These are phyloP conservation scores for Netelia melanura DNA, from an alignment of 2,888 invertebrate genomes.

Conservation along the genomic window DNA sequence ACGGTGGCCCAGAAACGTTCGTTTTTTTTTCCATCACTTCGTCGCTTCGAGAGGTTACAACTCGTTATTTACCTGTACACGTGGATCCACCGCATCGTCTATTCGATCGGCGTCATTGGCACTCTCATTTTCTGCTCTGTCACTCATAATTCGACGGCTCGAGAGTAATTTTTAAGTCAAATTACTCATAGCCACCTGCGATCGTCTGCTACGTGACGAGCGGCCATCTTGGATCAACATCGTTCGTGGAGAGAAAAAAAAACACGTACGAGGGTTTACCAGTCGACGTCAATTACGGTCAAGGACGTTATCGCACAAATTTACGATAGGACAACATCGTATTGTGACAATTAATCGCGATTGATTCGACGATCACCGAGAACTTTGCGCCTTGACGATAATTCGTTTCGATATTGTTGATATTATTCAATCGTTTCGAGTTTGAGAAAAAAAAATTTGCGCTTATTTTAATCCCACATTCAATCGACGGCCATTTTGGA, in stretches of 20 bases:
- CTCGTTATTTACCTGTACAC: constrained; percentile 89
- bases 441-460: neutral
- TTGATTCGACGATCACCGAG: neutral
- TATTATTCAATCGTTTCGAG: neutral
- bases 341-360: neutral
- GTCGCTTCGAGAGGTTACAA: constrained; percentile 82
- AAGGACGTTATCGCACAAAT: constrained; percentile 39
- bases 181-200: constrained; percentile 80
- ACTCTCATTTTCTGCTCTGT: constrained; percentile 75
- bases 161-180: constrained; percentile 75
- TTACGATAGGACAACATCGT: constrained; percentile 31
- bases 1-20: constrained; percentile 70
- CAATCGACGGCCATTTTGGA: neutral
- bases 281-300: constrained; percentile 49
- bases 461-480: neutral
- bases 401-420: too few species aligned
- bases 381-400: too few species aligned
- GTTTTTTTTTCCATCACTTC: constrained; percentile 32
- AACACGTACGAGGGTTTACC: constrained; percentile 5
- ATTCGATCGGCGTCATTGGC: constrained; percentile 79
- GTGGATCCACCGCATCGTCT: constrained; percentile 91
- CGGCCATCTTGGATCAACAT: constrained; percentile 81
- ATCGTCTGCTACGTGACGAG: constrained; percentile 83
- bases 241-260: constrained; percentile 9
- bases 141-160: constrained; percentile 74